phyloP scores from a whole-genome alignment of 2,113 vertebrate genomes.

The Pituophis catenifer region DNA sequence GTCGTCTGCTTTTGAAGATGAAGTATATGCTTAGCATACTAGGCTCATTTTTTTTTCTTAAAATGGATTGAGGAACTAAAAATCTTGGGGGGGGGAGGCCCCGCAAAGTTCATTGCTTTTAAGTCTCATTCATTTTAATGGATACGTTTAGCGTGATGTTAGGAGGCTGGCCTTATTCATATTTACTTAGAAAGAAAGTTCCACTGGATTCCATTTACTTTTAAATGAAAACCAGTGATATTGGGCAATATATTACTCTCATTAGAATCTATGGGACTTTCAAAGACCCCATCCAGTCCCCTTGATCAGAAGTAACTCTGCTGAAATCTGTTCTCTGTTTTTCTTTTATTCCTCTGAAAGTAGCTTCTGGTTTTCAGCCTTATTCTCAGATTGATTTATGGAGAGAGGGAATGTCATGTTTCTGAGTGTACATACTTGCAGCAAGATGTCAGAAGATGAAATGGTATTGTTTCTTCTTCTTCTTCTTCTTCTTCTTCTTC shows the following conservation, averaged over 20 bases:
- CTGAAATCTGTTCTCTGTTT: not conserved
- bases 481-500: not conserved
- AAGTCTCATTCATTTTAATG: not conserved
- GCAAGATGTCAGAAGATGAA: not conserved
- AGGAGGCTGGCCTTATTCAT: not conserved
- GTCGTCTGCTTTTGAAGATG: constrained; percentile 28
- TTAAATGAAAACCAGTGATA: too few relatives aligned
- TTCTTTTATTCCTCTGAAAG: not conserved
- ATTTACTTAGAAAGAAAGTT: not conserved
- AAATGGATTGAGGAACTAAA: not conserved
- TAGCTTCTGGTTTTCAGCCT: not conserved
- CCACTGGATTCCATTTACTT: not conserved
- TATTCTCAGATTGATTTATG: not conserved
- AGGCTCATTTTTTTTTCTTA: not conserved
- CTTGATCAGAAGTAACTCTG: not conserved
- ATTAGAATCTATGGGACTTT: not conserved
- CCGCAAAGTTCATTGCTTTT: not conserved
- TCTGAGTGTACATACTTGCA: not conserved
- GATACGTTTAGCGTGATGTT: not conserved
- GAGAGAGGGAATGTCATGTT: not conserved
- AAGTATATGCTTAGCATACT: constrained; percentile 29
- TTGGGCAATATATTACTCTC: not conserved
- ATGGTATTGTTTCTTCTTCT: not conserved
- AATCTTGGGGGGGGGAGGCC: not conserved
- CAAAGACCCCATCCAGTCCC: not conserved